Evolutionary conservation across 64 coral and sea anemone genomes (phyloP), one percentile per base, ranked within the genome.

Genomic region (Stichodactyla helianthus): DNA sequence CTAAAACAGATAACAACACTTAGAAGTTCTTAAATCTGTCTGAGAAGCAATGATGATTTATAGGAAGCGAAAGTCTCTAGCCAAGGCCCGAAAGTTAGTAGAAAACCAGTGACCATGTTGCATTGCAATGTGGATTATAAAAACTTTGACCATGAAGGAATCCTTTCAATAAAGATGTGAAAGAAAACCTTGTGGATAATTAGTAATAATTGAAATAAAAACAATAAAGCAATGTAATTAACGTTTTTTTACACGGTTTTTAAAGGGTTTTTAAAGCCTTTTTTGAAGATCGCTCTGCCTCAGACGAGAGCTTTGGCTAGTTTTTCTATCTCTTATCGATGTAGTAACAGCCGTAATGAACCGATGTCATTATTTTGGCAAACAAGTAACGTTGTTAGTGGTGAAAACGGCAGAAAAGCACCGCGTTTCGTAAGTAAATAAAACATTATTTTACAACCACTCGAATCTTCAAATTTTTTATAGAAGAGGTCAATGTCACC

Each of bases 371-470:
- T 74, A 74, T 74, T 74, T 31, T 74, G 68, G 27, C 68, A 74
- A 74, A 74, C 68, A 74, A 74, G 27, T 27, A n/a, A 27, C 68
- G 13, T 14, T 13, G 68, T 74, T 12, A 27, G 68, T 31, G 68
- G 12, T 74, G 68, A 74, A 19, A 74, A 8, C 5, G 63, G n/a
- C 17, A 7, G 63, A 68, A 68, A 68, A 27, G 19, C 4, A n/a
- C 62, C 62, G 62, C 62, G 62, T 65, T 65, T 65, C 2, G 62
- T 65, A 65, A 65, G 62, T 65, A 65, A 65, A 65, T 65, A 65
- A 5, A n/a, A 10, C 10, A 26, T 1, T 31, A 44, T 74, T 74
- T 74, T 35, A 74, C 25, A 31, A 74, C 68, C 68, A 74, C 68
- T 74, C 25, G 68, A 74, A 74, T 74, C 26, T 27, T 31, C 27